These are phyloP conservation scores for Drosophila kepulauana DNA, from an alignment of 1,140 invertebrate genomes.

Conservation along the genomic window DNA sequence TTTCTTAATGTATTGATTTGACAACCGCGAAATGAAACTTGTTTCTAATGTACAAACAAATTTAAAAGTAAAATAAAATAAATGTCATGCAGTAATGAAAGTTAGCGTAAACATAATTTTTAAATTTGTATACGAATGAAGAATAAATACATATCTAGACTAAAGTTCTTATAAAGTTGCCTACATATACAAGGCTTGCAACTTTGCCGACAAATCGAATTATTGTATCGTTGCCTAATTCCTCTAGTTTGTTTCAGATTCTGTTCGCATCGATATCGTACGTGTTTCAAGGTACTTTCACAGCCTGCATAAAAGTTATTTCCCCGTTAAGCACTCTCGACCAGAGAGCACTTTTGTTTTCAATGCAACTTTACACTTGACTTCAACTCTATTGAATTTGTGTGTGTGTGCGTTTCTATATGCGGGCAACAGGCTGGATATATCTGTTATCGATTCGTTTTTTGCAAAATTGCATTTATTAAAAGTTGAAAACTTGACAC, in stretches of 20 bases:
- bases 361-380: constrained; percentile 1
- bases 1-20: too few relatives aligned
- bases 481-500: neutral
- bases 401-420: neutral
- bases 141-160: too few relatives aligned
- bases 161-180: too few relatives aligned
- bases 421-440: neutral
- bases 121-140: too few relatives aligned
- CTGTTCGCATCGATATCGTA: neutral
- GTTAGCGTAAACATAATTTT: too few relatives aligned
- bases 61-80: too few relatives aligned
- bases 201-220: neutral
- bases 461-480: constrained; percentile 4
- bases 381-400: constrained; percentile 5
- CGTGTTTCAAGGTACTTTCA: constrained; percentile 5
- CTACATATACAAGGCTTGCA: neutral
- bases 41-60: too few relatives aligned
- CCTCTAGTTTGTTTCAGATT: neutral
- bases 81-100: too few relatives aligned
- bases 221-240: constrained; percentile 7
- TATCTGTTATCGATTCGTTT: neutral
- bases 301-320: neutral
- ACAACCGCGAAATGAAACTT: too few relatives aligned
- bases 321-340: constrained; percentile 1
- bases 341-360: constrained; percentile 5